Evolutionary conservation across 2,888 invertebrate species (phyloP), one percentile per base, ranked within the genome.

Genomic region (Molorchus minor): DNA sequence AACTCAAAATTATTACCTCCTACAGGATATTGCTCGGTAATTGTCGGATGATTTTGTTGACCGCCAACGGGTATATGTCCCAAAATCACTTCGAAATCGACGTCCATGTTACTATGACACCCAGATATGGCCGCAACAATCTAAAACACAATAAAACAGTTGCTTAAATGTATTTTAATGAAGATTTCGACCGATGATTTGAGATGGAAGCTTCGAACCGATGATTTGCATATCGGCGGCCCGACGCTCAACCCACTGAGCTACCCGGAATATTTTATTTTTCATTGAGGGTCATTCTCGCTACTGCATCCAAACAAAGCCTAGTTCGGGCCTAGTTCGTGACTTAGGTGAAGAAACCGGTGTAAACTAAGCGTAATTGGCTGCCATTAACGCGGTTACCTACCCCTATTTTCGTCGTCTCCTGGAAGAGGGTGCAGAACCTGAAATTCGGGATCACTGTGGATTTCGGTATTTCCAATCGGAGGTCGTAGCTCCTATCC

Each of bases 401-500:
- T 51, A 71, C 69, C 10, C 61, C 55, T n/a, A 72, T 19, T 21
- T 21, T 44, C 30, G 62, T 58, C 17, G 36, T 25, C 17, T 58
- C 58, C 2, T 55, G 53, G 13, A 72, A 72, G 10, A 72, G 51
- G n/a, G 16, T 49, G 21, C 64, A 64, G 10, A 55, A 35, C 13
- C 33, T 47, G 21, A 72, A 69, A 47, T 75, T 73, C 10, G 72
- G 71, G 19, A 67, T 58, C 12, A 58, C 40, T 7, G 58, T 17
- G 17, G 65, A 25, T 3, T 19, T 19, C n/a, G 74, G 73, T 36
- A 75, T 69, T 5, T 44, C 52, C 17, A 75, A 43, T 13, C 52
- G 54, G 8, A 72, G 51, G 12, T 68, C 61, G 52, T 69, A 74
- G 2, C 64, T 65, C 52, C 68, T 63, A 41, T 74, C 69, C 1